These are phyloP conservation scores for Porites cylindrica DNA, from an alignment of 92 coral and sea anemone genomes.

Conservation along the genomic window DNA sequence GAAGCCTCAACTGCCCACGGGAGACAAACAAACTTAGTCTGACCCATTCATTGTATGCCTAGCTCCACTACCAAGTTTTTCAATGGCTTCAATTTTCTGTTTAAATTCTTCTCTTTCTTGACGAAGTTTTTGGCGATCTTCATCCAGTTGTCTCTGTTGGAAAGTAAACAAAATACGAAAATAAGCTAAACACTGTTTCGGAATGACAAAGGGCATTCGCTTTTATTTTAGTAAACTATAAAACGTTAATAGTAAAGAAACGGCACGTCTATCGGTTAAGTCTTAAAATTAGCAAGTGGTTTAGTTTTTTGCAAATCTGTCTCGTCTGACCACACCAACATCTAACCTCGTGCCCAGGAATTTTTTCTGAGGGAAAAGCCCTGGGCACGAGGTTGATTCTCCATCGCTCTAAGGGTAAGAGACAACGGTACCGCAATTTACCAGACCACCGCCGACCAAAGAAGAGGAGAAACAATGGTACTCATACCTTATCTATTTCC, in stretches of 20 bases:
- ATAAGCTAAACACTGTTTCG: neutral
- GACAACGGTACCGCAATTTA: neutral
- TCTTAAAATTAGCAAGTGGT: too few relatives aligned
- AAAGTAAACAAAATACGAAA: neutral
- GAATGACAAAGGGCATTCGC: too few relatives aligned
- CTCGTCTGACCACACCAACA: too few relatives aligned
- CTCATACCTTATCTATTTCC: slow-evolving; percentile 60
- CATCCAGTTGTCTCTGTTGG: slow-evolving; percentile 58
- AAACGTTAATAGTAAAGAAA: too few relatives aligned
- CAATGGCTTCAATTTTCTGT: slow-evolving; percentile 69
- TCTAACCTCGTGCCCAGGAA: too few relatives aligned
- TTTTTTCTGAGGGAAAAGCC: neutral
- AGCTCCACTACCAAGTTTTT: slow-evolving; percentile 13
- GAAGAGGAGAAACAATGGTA: too few relatives aligned
- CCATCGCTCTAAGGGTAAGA: neutral
- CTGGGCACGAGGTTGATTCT: neutral
- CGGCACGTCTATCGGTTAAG: too few relatives aligned
- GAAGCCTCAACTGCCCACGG: too few relatives aligned
- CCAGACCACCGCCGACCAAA: neutral
- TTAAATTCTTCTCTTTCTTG: slow-evolving; percentile 64
- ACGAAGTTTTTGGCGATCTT: slow-evolving; percentile 59
- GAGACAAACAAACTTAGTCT: neutral
- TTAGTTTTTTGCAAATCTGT: too few relatives aligned
- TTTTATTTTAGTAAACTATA: too few relatives aligned
- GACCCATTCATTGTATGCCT: slow-evolving; percentile 8